phyloP scores from a whole-genome alignment of 2,113 vertebrate genomes.

The Sisor rabdophorus region DNA sequence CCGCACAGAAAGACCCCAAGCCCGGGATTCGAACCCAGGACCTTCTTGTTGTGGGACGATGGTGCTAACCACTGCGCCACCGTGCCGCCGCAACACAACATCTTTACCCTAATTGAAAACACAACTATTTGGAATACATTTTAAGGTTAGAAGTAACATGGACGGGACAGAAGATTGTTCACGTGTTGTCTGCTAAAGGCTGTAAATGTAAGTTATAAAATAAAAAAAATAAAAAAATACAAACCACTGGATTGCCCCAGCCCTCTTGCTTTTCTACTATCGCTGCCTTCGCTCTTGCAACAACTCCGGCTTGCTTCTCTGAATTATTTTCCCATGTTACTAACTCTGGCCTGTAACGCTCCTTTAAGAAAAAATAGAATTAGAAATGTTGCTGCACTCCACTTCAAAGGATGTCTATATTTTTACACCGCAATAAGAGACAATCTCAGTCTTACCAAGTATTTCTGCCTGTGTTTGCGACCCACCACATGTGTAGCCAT shows the following conservation, averaged over 20 bases:
- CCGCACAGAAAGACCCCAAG: too few species aligned
- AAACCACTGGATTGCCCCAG: slow-evolving; percentile 62
- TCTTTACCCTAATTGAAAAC: too few species aligned
- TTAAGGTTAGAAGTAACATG: background rate
- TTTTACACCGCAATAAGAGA: background rate
- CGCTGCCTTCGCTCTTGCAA: slow-evolving; percentile 65
- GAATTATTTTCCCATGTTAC: slow-evolving; percentile 59
- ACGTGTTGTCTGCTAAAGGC: background rate
- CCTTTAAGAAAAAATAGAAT: slow-evolving; percentile 50
- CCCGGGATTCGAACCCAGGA: too few species aligned
- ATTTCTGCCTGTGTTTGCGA: slow-evolving; percentile 72
- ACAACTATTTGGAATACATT: too few species aligned
- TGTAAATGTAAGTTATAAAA: too few species aligned
- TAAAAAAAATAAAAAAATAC: slow-evolving; percentile 10
- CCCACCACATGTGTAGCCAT: slow-evolving; percentile 68
- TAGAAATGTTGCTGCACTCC: background rate
- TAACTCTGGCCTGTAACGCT: slow-evolving; percentile 65
- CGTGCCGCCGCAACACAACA: too few species aligned
- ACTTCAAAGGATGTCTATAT: background rate
- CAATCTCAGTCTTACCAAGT: slow-evolving; percentile 60
- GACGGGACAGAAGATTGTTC: background rate
- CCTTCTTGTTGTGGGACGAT: too few species aligned
- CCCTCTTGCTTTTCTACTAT: slow-evolving; percentile 70
- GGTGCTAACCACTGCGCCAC: too few species aligned
- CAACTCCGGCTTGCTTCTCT: slow-evolving; percentile 56